Evolutionary conservation across 2,113 vertebrate species (phyloP).

Genomic region (Aythya baeri): DNA sequence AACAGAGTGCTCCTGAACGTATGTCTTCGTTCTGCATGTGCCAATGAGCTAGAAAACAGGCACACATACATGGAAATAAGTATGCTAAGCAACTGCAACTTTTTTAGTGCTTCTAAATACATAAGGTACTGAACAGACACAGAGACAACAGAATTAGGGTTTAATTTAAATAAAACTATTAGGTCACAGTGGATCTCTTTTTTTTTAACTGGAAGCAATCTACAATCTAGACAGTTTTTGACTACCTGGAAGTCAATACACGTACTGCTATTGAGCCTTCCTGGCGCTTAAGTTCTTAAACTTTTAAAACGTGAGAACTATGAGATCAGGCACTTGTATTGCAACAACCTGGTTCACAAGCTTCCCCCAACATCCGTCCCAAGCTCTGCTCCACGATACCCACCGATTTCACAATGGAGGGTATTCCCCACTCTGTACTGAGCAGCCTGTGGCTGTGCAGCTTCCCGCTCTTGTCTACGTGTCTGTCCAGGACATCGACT

Average conservation of each 20-base stretch:
- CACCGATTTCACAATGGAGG: conserved; percentile 94
- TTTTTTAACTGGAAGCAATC: neutral
- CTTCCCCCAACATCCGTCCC: neutral
- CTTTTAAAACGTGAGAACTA: neutral
- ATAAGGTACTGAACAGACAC: neutral
- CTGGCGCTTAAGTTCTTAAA: fast-evolving
- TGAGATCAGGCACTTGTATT: fast-evolving
- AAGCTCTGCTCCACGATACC: neutral
- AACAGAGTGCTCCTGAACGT: conserved; percentile 93
- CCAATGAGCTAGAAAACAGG: conserved; percentile 87
- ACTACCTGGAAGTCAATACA: neutral
- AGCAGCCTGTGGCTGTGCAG: conserved; percentile 93
- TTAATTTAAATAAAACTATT: neutral
- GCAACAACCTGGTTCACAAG: neutral
- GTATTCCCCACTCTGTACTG: conserved; percentile 97
- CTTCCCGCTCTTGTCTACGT: conserved; percentile 85
- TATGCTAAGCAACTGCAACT: neutral
- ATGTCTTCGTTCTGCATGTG: conserved; percentile 86
- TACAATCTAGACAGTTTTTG: neutral
- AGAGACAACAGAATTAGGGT: neutral
- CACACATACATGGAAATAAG: neutral
- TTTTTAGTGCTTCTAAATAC: neutral
- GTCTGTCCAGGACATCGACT: conserved; percentile 91
- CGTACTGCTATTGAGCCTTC: neutral
- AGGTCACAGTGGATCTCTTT: neutral